Conservation (phyloP, 2,888 invertebrate species). For the Marasmarcha lunaedactyla region DNA sequence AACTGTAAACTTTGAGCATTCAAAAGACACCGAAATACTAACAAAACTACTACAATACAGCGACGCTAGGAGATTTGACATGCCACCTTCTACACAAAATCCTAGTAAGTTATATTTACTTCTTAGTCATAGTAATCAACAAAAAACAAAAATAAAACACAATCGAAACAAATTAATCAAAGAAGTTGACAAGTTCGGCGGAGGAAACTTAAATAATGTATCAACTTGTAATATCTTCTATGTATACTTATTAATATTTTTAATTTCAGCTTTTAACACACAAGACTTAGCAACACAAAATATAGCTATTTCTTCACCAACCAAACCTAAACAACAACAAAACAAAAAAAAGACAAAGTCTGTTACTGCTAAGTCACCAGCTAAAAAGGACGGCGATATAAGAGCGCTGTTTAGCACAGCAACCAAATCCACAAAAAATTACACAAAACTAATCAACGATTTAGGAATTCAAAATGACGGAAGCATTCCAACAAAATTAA, state of each 20-base stretch:
- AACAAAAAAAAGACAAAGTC: conserved; percentile 28
- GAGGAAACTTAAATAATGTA: background rate
- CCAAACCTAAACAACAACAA: conserved; percentile 28
- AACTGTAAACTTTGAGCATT: conserved; percentile 51
- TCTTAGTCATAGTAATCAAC: too few relatives aligned
- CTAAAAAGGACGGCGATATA: conserved; percentile 64
- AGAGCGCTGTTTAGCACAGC: conserved; percentile 63
- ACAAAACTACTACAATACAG: conserved; percentile 54
- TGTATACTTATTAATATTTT: too few relatives aligned
- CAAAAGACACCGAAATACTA: conserved; percentile 49
- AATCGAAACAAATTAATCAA: too few relatives aligned
- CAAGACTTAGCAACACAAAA: conserved; percentile 28
- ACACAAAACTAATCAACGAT: conserved; percentile 51
- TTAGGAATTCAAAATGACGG: conserved; percentile 42
- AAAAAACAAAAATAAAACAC: too few relatives aligned
- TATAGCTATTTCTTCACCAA: conserved; percentile 15
- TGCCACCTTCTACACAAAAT: conserved; percentile 45
- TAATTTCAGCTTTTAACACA: conserved; percentile 30
- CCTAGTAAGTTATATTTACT: conserved; percentile 33
- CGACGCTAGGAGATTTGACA: conserved; percentile 57
- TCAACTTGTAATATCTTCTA: background rate
- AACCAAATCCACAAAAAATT: conserved; percentile 55
- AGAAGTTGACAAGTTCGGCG: too few relatives aligned
- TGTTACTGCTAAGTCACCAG: conserved; percentile 29
- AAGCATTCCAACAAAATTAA: conserved; percentile 36